Base-by-base conservation (phyloP, 2,797 vertebrate genomes). In the Rachycentron canadum region DNA sequence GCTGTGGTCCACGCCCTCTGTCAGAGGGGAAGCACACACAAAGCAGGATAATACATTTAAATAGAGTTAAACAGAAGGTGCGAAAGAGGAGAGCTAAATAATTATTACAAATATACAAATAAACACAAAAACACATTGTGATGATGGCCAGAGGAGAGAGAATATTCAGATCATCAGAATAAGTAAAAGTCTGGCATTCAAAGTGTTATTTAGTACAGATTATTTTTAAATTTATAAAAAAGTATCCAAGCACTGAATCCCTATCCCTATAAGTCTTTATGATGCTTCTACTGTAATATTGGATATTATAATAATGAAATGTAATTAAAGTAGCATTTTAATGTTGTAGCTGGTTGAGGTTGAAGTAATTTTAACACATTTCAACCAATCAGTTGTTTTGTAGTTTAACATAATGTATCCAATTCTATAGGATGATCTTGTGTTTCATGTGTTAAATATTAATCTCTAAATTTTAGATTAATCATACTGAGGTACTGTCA, bases 1-100 rank as follows among this genome's bases (percentile, higher is more conserved):
- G 43, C 78, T 71, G 61, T 67, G 65, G n/a, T 47, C 63, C 76
- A 80, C 83, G 77, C 89, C 86, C 85, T 19, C 63, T 4, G 3
- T 21, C 16, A n/a, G 2, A 79, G 82, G 69, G 87, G 63, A 84
- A 83, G 66, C 62, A 83, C 78, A 74, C 55, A 47, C 65, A 63
- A 41, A 53, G 36, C 49, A 69, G 8, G 28, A 0, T 7, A 9
- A 14, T 14, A 14, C 32, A 12, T n/a, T 12, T 21, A 12, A 16
- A 49, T 13, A 41, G 21, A 38, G 40, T 0, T 68, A 5, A 30
- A 4, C 13, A 56, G 17, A 32, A 4, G 11, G 16, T 38, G 19
- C 41, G 16, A 43, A 58, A 28, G 2, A 2, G 38, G 25, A 32
- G 30, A 50, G 30, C 8, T 32, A 40, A 36, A 28, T 4, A 36